Evolutionary conservation across 2,113 vertebrate genomes (phyloP), one percentile per base, ranked within the genome.

Genomic region (Calyptommatus sinebrachiatus): DNA sequence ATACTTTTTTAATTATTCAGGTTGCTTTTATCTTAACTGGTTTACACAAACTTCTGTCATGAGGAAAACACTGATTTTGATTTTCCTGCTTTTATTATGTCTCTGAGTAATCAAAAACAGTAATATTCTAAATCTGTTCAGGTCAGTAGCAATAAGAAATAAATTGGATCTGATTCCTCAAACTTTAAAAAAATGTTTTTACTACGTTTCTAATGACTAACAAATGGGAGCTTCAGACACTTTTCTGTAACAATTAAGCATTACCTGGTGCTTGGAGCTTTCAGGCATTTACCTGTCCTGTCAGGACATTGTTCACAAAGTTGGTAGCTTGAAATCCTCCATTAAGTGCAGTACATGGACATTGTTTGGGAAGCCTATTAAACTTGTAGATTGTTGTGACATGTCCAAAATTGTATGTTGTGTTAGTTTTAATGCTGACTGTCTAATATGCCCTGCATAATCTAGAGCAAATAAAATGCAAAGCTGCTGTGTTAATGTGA

Each of bases 351-450:
- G 62, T 26, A 65, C 71, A 18, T 53, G 88, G 46, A 83, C 82
- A 29, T 20, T 87, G 80, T 78, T 88, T 11, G 84, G 81, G 91
- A 93, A 92, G 90, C 90, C 71, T 86, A 78, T 90, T 90, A 86
- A 93, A 84, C 71, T 76, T 61, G 71, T 73, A 85, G 82, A 79
- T 90, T 87, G 73, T 70, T 69, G 79, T 86, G 83, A 81, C 35
- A 77, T 81, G 73, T 1, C 0, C 77, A 72, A 88, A 88, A 90
- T 67, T 85, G 68, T 77, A 70, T 71, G 85, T 85, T 90, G 83
- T 85, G 41, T 74, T n/a, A 73, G 24, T 20, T 83, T 78, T 83
- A 74, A 24, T 74, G 71, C 76, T 74, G 76, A 74, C 82, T 78
- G 71, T 41, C 41, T 68, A 63, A 50, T 88, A 78, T 50, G 46